Conservation (phyloP, 2,797 vertebrate genomes). For the Gadopsis bispinosus region DNA sequence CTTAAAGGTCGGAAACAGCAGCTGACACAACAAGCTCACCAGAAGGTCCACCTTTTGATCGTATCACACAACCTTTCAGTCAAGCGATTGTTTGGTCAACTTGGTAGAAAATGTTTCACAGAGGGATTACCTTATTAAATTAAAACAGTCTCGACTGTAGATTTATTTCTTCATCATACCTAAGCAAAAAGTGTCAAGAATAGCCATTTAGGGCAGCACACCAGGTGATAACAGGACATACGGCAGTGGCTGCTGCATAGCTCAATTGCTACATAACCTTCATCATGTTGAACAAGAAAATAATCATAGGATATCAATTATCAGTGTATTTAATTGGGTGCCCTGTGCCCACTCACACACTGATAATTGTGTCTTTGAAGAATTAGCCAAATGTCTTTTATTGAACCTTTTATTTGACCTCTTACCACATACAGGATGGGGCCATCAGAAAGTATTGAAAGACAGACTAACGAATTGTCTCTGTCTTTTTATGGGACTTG, state of each 20-base stretch:
- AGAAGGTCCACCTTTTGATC: background rate
- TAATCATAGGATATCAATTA: background rate
- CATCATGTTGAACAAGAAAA: conserved; percentile 4
- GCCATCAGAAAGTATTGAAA: background rate
- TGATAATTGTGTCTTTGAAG: background rate
- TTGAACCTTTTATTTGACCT: background rate
- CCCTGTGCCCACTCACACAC: background rate
- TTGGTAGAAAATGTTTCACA: background rate
- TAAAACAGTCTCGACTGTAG: background rate
- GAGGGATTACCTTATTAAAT: background rate
- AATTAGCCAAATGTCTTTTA: background rate
- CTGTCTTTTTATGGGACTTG: background rate
- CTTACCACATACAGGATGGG: no score
- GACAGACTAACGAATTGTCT: background rate
- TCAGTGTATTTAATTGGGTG: background rate
- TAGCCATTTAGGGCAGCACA: conserved; percentile 14
- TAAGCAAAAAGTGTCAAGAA: background rate
- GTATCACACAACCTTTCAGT: background rate
- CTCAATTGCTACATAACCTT: conserved; percentile 1
- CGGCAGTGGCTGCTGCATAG: background rate
- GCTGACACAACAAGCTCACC: background rate
- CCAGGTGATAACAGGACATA: background rate
- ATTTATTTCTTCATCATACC: conserved; percentile 13
- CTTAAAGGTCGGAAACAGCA: background rate
- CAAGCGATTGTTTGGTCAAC: background rate